Evolutionary conservation across 2,113 vertebrate genomes (phyloP).

Genomic region (Pseudolaguvia tuberculata): DNA sequence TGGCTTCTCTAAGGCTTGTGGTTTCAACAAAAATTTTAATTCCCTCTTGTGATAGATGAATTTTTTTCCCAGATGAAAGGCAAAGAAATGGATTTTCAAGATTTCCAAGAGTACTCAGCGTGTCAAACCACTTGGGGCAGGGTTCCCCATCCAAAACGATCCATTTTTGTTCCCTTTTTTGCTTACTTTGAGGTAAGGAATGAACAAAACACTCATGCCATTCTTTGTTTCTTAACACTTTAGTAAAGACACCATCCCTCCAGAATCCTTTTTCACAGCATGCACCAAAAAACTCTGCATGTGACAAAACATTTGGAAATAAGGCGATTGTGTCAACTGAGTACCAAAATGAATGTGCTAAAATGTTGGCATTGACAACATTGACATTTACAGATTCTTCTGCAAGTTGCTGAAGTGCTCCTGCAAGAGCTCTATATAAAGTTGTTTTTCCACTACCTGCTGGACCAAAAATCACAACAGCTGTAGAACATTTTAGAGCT

Average conservation of each 20-base stretch:
- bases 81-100: slow-evolving; percentile 57
- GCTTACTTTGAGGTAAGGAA: background rate
- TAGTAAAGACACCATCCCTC: slow-evolving; percentile 66
- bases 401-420: slow-evolving; percentile 65
- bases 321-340: slow-evolving; percentile 65
- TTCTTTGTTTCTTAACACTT: slow-evolving; percentile 55
- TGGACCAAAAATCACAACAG: slow-evolving; percentile 74
- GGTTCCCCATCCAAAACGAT: slow-evolving; percentile 76
- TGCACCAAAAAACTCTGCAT: slow-evolving; percentile 71
- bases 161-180: slow-evolving; percentile 58
- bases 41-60: slow-evolving; percentile 49
- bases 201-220: slow-evolving; percentile 1
- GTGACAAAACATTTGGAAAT: slow-evolving; percentile 73
- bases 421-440: slow-evolving; percentile 68
- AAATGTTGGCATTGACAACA: slow-evolving; percentile 1
- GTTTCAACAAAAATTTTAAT: slow-evolving; percentile 74
- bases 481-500: slow-evolving; percentile 57
- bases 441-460: slow-evolving; percentile 79
- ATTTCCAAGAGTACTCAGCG: slow-evolving; percentile 65
- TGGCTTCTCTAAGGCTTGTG: slow-evolving; percentile 62
- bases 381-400: slow-evolving; percentile 32
- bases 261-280: slow-evolving; percentile 59
- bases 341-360: slow-evolving; percentile 45
- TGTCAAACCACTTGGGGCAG: slow-evolving; percentile 71
- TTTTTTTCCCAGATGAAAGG: slow-evolving; percentile 69